These are phyloP conservation scores for Orientallactaga sibirica DNA, from an alignment of 2,797 vertebrate genomes.

Conservation along the genomic window DNA sequence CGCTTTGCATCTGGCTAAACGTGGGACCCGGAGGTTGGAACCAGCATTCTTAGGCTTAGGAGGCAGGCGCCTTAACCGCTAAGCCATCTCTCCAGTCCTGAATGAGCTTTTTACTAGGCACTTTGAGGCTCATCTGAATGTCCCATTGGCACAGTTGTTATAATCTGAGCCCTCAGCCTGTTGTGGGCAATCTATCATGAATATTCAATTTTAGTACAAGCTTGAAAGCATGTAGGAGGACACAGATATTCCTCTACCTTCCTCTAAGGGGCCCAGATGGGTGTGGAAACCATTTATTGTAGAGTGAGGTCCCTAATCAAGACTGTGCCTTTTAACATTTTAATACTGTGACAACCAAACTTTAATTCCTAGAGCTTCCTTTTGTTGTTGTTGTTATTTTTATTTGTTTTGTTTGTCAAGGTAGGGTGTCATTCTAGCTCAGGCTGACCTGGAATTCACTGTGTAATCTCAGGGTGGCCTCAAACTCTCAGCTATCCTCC, in stretches of 20 bases:
- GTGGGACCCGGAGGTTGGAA: too few relatives aligned
- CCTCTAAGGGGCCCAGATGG: not conserved
- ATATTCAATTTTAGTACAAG: not conserved
- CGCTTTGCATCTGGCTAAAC: too few relatives aligned
- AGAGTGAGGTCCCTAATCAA: not conserved
- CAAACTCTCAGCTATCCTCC: too few relatives aligned
- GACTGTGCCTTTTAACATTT: not conserved
- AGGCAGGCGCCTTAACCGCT: too few relatives aligned
- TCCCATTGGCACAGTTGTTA: not conserved
- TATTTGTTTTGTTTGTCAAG: too few relatives aligned
- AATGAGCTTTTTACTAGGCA: conserved; percentile 57
- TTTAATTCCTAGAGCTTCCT: not conserved
- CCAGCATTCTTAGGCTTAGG: too few relatives aligned
- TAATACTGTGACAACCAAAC: not conserved
- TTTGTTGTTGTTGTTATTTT: too few relatives aligned
- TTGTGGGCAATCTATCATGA: not conserved
- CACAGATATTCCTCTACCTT: not conserved
- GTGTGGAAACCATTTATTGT: not conserved
- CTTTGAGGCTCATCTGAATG: not conserved
- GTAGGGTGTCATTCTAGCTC: too few relatives aligned
- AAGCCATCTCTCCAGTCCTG: not conserved
- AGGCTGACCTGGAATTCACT: too few relatives aligned
- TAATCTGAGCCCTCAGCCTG: not conserved
- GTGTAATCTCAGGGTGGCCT: too few relatives aligned
- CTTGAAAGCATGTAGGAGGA: not conserved